phyloP scores from a whole-genome alignment of 2,113 vertebrate species.

The Copsychus sechellarum region DNA sequence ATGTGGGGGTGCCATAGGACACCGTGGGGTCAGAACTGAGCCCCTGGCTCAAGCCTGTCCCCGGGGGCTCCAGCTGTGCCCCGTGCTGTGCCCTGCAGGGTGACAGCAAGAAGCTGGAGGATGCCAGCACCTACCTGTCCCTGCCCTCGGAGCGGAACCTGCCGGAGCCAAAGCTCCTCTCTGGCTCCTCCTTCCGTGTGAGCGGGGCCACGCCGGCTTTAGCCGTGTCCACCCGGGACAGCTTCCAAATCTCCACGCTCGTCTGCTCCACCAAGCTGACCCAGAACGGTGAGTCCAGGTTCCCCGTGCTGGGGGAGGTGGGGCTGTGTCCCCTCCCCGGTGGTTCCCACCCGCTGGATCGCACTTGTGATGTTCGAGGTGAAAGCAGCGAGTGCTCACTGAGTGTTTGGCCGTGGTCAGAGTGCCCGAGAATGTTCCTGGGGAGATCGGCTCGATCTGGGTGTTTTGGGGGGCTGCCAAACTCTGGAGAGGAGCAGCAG shows the following conservation, averaged over 20 bases:
- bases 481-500: not conserved
- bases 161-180: not conserved
- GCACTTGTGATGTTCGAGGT: fast-evolving
- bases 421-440: not conserved
- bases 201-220: fast-evolving
- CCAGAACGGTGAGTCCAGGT: constrained; percentile 42
- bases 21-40: not conserved
- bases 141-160: not conserved
- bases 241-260: constrained; percentile 57
- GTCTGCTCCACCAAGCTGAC: constrained; percentile 70
- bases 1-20: fast-evolving
- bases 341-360: not conserved
- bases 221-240: not conserved
- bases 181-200: not conserved
- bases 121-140: not conserved
- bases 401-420: not conserved
- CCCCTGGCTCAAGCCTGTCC: not conserved
- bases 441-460: not conserved
- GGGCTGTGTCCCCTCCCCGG: not conserved
- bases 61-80: not conserved
- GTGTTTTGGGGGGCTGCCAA: not conserved
- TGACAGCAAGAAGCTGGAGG: constrained; percentile 60
- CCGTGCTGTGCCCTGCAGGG: constrained; percentile 9
- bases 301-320: fast-evolving
- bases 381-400: not conserved